These are phyloP conservation scores for Eremobia ochroleuca DNA, from an alignment of 2,888 invertebrate species.

Conservation along the genomic window DNA sequence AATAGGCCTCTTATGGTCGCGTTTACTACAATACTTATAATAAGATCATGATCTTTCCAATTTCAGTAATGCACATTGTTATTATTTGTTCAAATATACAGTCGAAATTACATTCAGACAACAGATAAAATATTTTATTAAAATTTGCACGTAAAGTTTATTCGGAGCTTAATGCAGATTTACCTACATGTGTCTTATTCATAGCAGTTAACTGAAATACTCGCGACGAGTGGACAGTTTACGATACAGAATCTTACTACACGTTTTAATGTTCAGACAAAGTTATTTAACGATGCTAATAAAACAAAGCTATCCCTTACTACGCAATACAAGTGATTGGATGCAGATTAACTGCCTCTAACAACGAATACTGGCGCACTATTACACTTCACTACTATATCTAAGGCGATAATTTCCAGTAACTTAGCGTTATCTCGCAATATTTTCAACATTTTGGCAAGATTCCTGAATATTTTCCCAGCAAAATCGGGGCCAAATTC, in stretches of 20 bases:
- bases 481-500: slow-evolving; percentile 40
- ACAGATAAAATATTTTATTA: not conserved
- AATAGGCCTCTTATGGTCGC: not conserved
- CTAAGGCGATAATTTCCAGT: slow-evolving; percentile 42
- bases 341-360: slow-evolving; percentile 41
- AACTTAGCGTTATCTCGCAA: slow-evolving; percentile 56
- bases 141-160: not conserved
- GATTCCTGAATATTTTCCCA: slow-evolving; percentile 51
- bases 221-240: slow-evolving; percentile 30
- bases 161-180: slow-evolving; percentile 14
- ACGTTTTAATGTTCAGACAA: slow-evolving; percentile 34
- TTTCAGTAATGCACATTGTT: not conserved
- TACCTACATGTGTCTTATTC: not conserved
- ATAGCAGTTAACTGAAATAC: slow-evolving; percentile 30
- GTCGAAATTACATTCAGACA: not conserved
- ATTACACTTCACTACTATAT: slow-evolving; percentile 28
- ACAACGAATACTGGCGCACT: slow-evolving; percentile 22
- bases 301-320: slow-evolving; percentile 43
- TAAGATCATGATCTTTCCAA: not conserved
- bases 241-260: slow-evolving; percentile 15
- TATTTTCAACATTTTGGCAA: slow-evolving; percentile 59
- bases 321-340: slow-evolving; percentile 57
- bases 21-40: not conserved
- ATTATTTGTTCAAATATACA: not conserved
- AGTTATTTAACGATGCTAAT: slow-evolving; percentile 48